phyloP scores from a whole-genome alignment of 2,797 vertebrate genomes.

The Varecia variegata region DNA sequence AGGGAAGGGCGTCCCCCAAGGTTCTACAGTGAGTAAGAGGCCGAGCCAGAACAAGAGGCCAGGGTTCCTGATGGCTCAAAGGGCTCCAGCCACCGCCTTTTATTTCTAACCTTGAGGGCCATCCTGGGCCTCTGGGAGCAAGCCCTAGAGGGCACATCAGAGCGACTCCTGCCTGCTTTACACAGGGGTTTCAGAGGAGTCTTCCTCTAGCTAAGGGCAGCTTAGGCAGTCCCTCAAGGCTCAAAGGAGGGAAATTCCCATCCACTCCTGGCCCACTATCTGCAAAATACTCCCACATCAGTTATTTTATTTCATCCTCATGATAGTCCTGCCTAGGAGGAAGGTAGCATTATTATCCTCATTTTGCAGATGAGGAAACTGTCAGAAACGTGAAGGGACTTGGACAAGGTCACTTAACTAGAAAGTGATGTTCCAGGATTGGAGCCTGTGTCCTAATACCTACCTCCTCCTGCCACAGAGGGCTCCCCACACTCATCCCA shows the following conservation, averaged over 20 bases:
- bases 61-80: background rate
- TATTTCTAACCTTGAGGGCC: background rate
- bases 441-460: background rate
- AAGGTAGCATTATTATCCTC: background rate
- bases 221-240: background rate
- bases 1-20: background rate
- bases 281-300: background rate
- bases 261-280: background rate
- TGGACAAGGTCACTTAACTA: background rate
- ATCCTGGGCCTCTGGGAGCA: background rate
- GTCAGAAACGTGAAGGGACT: background rate
- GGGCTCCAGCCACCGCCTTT: background rate
- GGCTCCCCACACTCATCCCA: background rate
- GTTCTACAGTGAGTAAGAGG: background rate
- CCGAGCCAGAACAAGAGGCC: background rate
- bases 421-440: background rate
- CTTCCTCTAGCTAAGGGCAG: background rate
- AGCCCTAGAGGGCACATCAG: background rate
- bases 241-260: slow-evolving; percentile 18
- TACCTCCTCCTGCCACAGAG: background rate
- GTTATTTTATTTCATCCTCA: background rate
- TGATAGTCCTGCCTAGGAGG: background rate
- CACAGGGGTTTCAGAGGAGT: background rate
- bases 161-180: background rate
- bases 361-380: slow-evolving; percentile 4